phyloP scores from a whole-genome alignment of 2,113 vertebrate species.

The Phasianus colchicus region DNA sequence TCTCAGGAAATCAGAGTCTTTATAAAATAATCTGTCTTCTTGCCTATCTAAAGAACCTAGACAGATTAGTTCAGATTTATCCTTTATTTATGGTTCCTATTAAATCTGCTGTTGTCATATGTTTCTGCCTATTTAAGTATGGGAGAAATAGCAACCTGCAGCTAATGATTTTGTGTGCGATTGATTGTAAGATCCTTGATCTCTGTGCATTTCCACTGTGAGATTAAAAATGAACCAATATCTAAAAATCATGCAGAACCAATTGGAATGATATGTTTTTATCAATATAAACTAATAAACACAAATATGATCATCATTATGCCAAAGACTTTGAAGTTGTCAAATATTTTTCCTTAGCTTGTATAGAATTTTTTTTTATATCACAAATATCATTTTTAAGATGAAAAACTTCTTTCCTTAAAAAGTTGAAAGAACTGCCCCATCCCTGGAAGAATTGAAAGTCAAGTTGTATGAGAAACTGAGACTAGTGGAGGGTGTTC shows the following conservation, averaged over 20 bases:
- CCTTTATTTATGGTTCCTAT: not conserved
- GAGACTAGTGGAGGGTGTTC: not conserved
- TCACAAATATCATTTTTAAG: not conserved
- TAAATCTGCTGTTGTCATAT: not conserved
- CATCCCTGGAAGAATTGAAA: not conserved
- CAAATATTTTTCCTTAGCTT: not conserved
- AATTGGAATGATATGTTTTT: not conserved
- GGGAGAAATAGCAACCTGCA: not conserved
- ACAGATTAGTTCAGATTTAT: not conserved
- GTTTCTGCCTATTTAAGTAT: not conserved
- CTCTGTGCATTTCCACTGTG: not conserved
- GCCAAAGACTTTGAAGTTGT: not conserved
- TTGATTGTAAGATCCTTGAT: not conserved
- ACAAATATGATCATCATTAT: not conserved
- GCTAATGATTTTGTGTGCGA: not conserved
- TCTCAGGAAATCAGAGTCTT: not conserved
- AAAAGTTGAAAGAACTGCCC: not conserved
- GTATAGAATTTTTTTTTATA: not conserved
- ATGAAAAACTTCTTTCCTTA: not conserved
- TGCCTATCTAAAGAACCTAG: not conserved
- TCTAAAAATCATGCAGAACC: not conserved
- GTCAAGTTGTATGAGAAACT: not conserved
- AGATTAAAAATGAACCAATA: not conserved
- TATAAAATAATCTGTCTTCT: not conserved
- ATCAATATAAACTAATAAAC: not conserved